Base-by-base conservation (phyloP, 1,140 invertebrate genomes). In the Lordiphosa collinella region DNA sequence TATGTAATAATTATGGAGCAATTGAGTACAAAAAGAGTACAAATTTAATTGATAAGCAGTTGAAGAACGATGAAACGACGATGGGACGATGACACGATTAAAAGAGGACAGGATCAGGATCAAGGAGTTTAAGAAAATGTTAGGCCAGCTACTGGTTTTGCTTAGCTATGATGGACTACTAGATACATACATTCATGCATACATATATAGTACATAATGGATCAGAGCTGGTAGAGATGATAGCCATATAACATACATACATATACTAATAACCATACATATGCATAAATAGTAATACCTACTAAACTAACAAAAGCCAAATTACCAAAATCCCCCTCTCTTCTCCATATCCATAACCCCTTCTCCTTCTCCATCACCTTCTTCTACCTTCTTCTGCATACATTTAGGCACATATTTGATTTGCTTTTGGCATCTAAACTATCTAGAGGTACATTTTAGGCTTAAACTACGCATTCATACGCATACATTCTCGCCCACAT, bases 11-110 rank as follows among this genome's bases (percentile, higher is more conserved):
- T 84, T 84, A 84, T 84, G 78, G 78, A 84, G 78, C 78, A 84
- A 84, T 84, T 84, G 78, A 84, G 78, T 84, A 84, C 78, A 84
- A 84, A 84, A 84, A 64, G 67, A 84, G 78, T 84, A 84, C 78
- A 84, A 84, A 84, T 84, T 84, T 73, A 73, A 78, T 51, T 62
- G 55, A 34, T 84, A 84, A 84, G 78, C 25, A 18, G 22, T 22
- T 14, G 12, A 53, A 50, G 32, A 36, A 54, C 18, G 34, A 32
- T 13, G 16, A 40, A 29, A 32, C 14, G 56, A 54, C 18, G 34
- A 32, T 13, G 16, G 36, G 29, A 32, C 14, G 56, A 10, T 32
- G 35, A 52, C 14, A 16, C 14, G 14, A 16, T 22, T 8, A 10
- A 63, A 47, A 43, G 32, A 11, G 11, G 4, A 35, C 18, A 44